Evolutionary conservation across 2,888 invertebrate genomes (phyloP), one percentile per base, ranked within the genome.

Genomic region (Dione juno): DNA sequence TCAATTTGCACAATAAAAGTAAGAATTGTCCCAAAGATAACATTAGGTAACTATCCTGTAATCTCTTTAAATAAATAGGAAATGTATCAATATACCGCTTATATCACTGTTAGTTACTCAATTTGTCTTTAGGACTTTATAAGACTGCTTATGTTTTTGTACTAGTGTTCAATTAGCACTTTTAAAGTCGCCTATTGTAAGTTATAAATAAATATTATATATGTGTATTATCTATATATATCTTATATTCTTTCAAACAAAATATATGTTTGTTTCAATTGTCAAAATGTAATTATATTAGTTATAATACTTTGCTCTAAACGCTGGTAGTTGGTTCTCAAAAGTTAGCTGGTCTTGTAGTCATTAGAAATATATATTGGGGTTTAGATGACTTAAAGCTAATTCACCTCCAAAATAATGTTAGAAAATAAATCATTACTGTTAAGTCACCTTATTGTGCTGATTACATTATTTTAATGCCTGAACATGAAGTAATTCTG

Each of bases 11-110:
- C 66, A 63, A 48, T 68, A 67, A 57, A 67, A 58, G 57, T 58
- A 58, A 70, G 75, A 70, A 74, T 73, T 75, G 65, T 75, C 71
- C 71, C 77, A 75, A 77, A 77, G 66, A 77, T 77, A 79, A 52
- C 53, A 68, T 74, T 72, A 70, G 71, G 64, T 70, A 66, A 59
- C 50, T 67, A 53, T 43, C 28, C 63, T 57, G 57, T 59, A 67
- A 64, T 65, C 50, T 50, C 66, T 59, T 59, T 16, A 6, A 58
- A 57, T 61, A 43, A 40, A 45, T 2, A 57, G 37, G 16, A 28
- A 41, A 53, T 43, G 43, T 67, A 28, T 35, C 48, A 19, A 35
- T 35, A 7, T 53, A 52, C 1, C 9, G 43, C 13, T 48, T 11
- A 43, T 35, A 40, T 52, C 35, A 43, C n/a, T 54, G 54, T 58